Evolutionary conservation across 2,113 vertebrate genomes (phyloP).

Genomic region (Acanthochromis polyacanthus): DNA sequence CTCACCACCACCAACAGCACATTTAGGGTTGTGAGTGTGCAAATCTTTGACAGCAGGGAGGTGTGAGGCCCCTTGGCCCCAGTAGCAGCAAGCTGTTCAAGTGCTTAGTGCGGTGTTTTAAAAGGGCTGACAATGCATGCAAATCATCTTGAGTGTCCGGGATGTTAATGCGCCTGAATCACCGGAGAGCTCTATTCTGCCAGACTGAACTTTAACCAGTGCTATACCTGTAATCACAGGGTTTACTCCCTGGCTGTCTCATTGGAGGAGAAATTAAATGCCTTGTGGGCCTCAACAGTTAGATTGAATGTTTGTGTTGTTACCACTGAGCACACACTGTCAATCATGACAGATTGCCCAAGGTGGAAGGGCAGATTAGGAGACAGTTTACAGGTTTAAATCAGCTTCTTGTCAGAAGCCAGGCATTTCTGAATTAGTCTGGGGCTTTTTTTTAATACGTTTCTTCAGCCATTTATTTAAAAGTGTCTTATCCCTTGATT

Average conservation of each 20-base stretch:
- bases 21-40: constrained; percentile 62
- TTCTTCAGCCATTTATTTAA: constrained; percentile 61
- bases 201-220: constrained; percentile 73
- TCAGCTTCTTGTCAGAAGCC: constrained; percentile 66
- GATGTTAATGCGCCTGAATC: constrained; percentile 76
- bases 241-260: constrained; percentile 71
- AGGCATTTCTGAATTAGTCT: constrained; percentile 66
- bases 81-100: constrained; percentile 72
- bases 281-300: constrained; percentile 63
- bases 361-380: constrained; percentile 78
- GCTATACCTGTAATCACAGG: constrained; percentile 77
- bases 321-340: constrained; percentile 75
- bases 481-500: constrained; percentile 54
- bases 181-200: constrained; percentile 69
- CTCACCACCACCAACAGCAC: constrained; percentile 35
- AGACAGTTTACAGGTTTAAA: constrained; percentile 70
- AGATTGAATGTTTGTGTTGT: constrained; percentile 80
- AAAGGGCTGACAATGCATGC: constrained; percentile 80
- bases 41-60: constrained; percentile 74
- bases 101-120: constrained; percentile 72
- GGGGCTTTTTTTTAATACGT: constrained; percentile 50
- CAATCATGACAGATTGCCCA: constrained; percentile 76
- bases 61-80: constrained; percentile 69
- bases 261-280: constrained; percentile 68
- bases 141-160: constrained; percentile 75